These are phyloP conservation scores for Drosophila pegasa DNA, from an alignment of 2,888 invertebrate genomes.

Conservation along the genomic window DNA sequence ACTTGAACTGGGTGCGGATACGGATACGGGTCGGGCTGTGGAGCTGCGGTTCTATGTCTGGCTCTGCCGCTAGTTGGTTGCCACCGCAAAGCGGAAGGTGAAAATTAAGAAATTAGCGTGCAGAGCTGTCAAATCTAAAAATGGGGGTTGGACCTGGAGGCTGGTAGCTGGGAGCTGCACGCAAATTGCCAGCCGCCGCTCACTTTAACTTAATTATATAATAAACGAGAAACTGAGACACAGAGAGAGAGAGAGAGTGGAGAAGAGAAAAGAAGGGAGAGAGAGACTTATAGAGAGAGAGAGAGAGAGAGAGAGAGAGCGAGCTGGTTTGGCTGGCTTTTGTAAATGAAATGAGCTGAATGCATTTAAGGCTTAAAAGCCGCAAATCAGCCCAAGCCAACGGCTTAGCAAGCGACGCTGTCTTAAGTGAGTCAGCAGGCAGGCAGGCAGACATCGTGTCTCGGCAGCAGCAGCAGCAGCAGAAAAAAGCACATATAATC, in stretches of 20 bases:
- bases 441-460: slow-evolving; percentile 25
- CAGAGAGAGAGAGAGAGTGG: neutral
- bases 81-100: slow-evolving; percentile 79
- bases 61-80: slow-evolving; percentile 21
- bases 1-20: slow-evolving; percentile 13
- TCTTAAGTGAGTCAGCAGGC: slow-evolving; percentile 72
- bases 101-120: slow-evolving; percentile 82
- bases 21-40: slow-evolving; percentile 20
- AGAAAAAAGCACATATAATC: slow-evolving; percentile 49
- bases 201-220: slow-evolving; percentile 81
- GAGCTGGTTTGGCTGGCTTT: slow-evolving; percentile 31
- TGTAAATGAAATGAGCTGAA: slow-evolving; percentile 76
- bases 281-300: slow-evolving; percentile 1
- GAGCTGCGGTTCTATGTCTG: slow-evolving; percentile 4
- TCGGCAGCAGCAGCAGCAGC: slow-evolving; percentile 9
- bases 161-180: slow-evolving; percentile 28
- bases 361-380: slow-evolving; percentile 76
- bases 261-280: neutral
- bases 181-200: slow-evolving; percentile 59
- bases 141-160: slow-evolving; percentile 47
- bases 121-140: slow-evolving; percentile 34
- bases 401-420: slow-evolving; percentile 62
- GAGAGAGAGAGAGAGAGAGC: slow-evolving; percentile 4
- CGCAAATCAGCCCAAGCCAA: slow-evolving; percentile 70
- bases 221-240: slow-evolving; percentile 53